Evolutionary conservation across 2,888 invertebrate species (phyloP), one percentile per base, ranked within the genome.

Genomic region (Scaptodrosophila latifasciaeformis): DNA sequence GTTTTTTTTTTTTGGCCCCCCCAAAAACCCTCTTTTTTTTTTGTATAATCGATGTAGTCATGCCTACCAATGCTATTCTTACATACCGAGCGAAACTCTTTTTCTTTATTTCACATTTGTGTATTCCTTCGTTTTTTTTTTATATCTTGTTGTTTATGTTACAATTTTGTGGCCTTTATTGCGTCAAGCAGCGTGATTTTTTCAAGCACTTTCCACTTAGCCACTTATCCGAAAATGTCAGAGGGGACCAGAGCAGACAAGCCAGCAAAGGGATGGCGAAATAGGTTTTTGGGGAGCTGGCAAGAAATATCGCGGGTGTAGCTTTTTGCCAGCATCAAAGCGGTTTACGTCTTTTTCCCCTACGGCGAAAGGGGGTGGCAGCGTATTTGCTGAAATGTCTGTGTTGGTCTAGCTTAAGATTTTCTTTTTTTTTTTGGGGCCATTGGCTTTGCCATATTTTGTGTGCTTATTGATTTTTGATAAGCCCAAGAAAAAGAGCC

Each of bases 41-140:
- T 80, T 82, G 83, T 82, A 78, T 82, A 82, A 82, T 82, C 84
- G 75, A 82, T 83, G 81, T 83, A 83, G 76, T 83, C 82, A 82
- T 72, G 81, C 63, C 54, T 54, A 71, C 7, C n/a, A n/a, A n/a
- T 75, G 59, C 18, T 37, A 10, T 62, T 52, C 55, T 53, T 47
- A 54, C 52, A 77, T 69, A 76, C 61, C 39, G 48, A 46, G 37
- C 27, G 17, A n/a, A n/a, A 15, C 13, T 2, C 9, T n/a, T 45
- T 46, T 21, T 46, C 51, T n/a, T 42, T 18, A 42, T 2, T 12
- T 29, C 18, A 7, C 17, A 15, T 47, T 3, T 34, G 19, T 12
- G 30, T 39, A 39, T 3, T 21, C 27, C 2, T 35, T 12, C 34
- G n/a, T n/a, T n/a, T n/a, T n/a, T n/a, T n/a, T n/a, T n/a, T n/a